These are phyloP conservation scores for Sylvilagus bachmani DNA, from an alignment of 2,113 vertebrate species.

Conservation along the genomic window DNA sequence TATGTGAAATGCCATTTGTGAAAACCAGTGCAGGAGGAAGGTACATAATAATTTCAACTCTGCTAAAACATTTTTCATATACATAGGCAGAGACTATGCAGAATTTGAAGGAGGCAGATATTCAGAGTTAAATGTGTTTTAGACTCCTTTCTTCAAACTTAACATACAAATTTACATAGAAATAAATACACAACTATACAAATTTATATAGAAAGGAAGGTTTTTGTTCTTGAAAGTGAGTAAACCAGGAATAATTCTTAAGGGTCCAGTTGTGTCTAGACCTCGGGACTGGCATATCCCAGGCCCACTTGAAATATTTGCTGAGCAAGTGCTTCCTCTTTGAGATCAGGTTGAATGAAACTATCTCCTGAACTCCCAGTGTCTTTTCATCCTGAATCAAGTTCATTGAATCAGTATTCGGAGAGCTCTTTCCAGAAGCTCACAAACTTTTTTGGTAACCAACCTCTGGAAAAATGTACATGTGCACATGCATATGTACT, in stretches of 20 bases:
- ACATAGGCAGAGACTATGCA: neutral
- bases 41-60: neutral
- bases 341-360: conserved; percentile 20
- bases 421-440: neutral
- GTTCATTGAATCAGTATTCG: neutral
- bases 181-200: neutral
- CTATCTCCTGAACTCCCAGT: neutral
- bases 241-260: neutral
- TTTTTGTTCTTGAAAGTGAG: neutral
- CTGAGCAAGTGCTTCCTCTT: neutral
- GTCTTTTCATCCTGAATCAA: neutral
- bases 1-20: neutral
- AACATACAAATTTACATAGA: too few relatives aligned
- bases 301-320: neutral
- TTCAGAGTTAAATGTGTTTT: neutral
- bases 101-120: conserved; percentile 5
- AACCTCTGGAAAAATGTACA: neutral
- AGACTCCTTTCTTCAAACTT: neutral
- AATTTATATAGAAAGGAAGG: neutral
- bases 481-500: neutral
- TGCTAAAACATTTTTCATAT: neutral
- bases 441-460: neutral
- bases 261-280: neutral
- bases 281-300: neutral
- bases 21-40: neutral